Evolutionary conservation across 2,888 invertebrate genomes (phyloP).

Genomic region (Uropetala carovei): DNA sequence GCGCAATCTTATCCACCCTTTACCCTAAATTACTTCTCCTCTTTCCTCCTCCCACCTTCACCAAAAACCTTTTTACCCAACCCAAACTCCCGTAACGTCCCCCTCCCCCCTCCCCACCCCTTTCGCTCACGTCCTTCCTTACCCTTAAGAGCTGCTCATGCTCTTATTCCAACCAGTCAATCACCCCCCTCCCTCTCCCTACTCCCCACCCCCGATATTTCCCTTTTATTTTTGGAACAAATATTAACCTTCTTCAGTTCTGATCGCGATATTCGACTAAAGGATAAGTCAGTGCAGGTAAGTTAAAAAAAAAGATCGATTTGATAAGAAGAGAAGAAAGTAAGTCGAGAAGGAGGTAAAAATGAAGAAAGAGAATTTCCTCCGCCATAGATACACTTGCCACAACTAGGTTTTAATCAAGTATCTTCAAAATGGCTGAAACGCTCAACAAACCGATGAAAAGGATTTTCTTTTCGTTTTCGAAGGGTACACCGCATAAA

Average conservation of each 20-base stretch:
- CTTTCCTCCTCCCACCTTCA: too few relatives aligned
- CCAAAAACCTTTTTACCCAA: neutral
- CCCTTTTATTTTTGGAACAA: neutral
- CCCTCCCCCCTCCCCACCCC: neutral
- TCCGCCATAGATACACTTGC: too few relatives aligned
- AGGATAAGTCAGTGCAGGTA: neutral
- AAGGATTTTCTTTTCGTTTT: too few relatives aligned
- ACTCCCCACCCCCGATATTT: too few relatives aligned
- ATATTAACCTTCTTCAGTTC: neutral
- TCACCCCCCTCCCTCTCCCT: too few relatives aligned
- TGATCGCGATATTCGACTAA: neutral
- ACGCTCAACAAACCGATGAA: too few relatives aligned
- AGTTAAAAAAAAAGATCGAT: neutral
- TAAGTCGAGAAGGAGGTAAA: too few relatives aligned
- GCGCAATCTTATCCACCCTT: slow-evolving; percentile 18
- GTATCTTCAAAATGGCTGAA: too few relatives aligned
- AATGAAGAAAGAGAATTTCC: too few relatives aligned
- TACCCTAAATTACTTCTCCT: neutral
- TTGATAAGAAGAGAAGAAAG: neutral
- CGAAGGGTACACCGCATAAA: too few relatives aligned
- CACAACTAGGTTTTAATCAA: too few relatives aligned
- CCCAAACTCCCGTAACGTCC: neutral
- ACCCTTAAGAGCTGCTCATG: neutral
- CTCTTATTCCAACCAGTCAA: neutral
- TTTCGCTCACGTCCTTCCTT: neutral